These are phyloP conservation scores for Rapana venosa DNA, from an alignment of 2,888 invertebrate genomes.

Conservation along the genomic window DNA sequence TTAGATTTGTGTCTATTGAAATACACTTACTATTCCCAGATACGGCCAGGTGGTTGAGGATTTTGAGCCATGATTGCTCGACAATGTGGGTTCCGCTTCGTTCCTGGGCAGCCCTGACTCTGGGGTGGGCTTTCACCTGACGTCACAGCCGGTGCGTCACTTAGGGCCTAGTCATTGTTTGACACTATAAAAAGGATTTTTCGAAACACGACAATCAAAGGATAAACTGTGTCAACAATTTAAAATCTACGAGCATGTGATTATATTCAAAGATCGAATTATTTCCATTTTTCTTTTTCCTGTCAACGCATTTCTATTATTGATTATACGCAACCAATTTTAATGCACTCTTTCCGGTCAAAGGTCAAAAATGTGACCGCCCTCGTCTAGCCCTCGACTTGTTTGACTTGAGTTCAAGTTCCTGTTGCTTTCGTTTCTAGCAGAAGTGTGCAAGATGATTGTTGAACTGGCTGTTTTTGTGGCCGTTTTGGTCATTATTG, in stretches of 20 bases:
- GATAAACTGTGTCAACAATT: neutral
- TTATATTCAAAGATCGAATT: neutral
- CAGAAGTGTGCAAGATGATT: constrained; percentile 2
- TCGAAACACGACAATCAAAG: neutral
- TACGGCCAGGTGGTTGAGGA: constrained; percentile 31
- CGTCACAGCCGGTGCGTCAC: constrained; percentile 44
- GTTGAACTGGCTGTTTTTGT: constrained; percentile 15
- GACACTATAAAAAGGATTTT: neutral
- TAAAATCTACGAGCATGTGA: too few relatives aligned
- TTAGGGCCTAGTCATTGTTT: neutral
- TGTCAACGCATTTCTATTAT: neutral
- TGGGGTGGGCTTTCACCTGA: constrained; percentile 40
- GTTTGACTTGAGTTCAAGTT: neutral
- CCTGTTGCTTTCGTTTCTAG: constrained; percentile 10
- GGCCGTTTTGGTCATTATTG: constrained; percentile 23
- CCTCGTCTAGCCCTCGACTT: constrained; percentile 17
- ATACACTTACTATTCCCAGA: constrained; percentile 53
- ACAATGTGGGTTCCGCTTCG: constrained; percentile 34
- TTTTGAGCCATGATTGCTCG: constrained; percentile 43
- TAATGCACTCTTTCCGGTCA: constrained; percentile 10
- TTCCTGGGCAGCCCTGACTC: constrained; percentile 25
- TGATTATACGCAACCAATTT: constrained; percentile 26
- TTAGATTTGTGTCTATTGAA: neutral
- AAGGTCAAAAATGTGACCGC: constrained; percentile 28
- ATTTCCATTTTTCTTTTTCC: neutral